These are phyloP conservation scores for Amphipyra tragopoginis DNA, from an alignment of 2,888 invertebrate genomes.

Conservation along the genomic window DNA sequence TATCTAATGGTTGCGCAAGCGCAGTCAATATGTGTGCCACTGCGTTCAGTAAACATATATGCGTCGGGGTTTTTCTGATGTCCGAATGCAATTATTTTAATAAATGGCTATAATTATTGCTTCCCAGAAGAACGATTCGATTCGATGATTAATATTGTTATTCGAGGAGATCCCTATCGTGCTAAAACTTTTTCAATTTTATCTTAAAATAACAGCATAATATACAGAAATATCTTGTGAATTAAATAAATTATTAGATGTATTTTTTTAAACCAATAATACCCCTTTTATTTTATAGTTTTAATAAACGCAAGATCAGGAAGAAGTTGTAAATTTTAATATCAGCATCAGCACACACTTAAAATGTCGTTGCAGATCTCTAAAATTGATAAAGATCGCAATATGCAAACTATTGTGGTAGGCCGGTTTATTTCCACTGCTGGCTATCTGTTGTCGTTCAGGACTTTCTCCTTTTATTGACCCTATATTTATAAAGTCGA, in stretches of 20 bases:
- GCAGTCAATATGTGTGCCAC: constrained; percentile 66
- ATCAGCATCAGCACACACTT: too few species aligned
- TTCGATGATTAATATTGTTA: not conserved
- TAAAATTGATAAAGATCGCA: not conserved
- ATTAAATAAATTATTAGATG: too few species aligned
- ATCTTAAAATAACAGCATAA: not conserved
- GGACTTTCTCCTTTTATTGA: constrained; percentile 34
- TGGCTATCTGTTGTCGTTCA: constrained; percentile 9
- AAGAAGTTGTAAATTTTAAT: too few species aligned
- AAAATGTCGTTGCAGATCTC: too few species aligned
- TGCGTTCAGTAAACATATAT: constrained; percentile 4
- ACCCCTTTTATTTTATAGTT: too few species aligned
- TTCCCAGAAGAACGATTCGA: not conserved
- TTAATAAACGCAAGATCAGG: too few species aligned
- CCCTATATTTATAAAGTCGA: not conserved
- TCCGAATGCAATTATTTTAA: not conserved
- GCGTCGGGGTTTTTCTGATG: constrained; percentile 7
- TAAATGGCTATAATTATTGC: not conserved
- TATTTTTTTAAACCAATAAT: too few species aligned
- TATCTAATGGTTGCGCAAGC: constrained; percentile 78
- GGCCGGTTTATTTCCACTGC: constrained; percentile 6
- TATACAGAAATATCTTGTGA: too few species aligned
- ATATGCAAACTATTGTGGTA: not conserved
- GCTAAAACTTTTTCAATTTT: not conserved
- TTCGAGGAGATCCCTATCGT: constrained; percentile 8